Evolutionary conservation across 2,113 vertebrate species (phyloP), one percentile per base, ranked within the genome.

Genomic region (Drymodes brunneopygia): DNA sequence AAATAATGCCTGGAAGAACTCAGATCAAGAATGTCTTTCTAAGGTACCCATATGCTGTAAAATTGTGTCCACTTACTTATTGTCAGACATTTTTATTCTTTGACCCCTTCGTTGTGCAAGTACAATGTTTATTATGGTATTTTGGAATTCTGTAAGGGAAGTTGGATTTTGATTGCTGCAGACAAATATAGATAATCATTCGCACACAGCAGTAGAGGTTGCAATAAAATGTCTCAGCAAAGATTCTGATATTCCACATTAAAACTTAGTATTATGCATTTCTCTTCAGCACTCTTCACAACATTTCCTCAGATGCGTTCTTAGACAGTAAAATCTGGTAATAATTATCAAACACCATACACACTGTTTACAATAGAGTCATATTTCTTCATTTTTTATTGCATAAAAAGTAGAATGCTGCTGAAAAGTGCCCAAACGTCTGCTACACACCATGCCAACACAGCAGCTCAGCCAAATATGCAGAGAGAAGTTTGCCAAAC

Each of bases 391-490:
- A 90, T 88, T 96, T 98, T 97, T 97, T 96, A 94, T 95, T 98
- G 92, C 92, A 96, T 91, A 96, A 97, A 98, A 98, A 97, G 88
- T 95, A 96, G 95, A 98, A 98, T 72, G 79, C 84, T 96, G 97
- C 93, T 98, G 98, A 98, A 97, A 97, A 96, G 94, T 97, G 97
- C 97, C 97, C 98, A 98, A 97, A 97, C 5, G 96, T 97, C 97
- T 97, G 88, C 83, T 97, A 53, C 72, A 74, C 53, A 62, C 93
- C 69, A 97, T 97, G 97, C 98, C 97, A 98, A 97, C 95, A 97
- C 94, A 96, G 97, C 97, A 98, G 97, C 96, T 96, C 83, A 92
- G 97, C 97, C 97, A 98, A 98, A 98, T 98, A 98, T 97, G 97
- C 56, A 92, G n/a, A 86, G 87, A 95, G 96, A 84, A 95, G 93